phyloP scores from a whole-genome alignment of 2,113 vertebrate species.

The Oreochromis niloticus region DNA sequence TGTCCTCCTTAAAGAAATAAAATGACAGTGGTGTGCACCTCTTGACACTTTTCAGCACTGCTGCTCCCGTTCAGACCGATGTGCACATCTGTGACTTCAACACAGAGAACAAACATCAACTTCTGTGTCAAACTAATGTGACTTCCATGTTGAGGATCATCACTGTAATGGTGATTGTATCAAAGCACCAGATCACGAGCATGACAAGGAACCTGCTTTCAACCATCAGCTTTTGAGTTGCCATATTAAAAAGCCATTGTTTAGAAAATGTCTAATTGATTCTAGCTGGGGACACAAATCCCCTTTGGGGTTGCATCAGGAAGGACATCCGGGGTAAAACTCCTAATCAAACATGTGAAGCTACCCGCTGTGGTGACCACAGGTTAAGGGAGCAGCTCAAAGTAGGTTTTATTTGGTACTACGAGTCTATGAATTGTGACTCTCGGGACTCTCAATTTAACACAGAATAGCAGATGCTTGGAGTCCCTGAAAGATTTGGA shows the following conservation, averaged over 20 bases:
- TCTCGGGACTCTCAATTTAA: background rate
- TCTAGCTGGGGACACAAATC: background rate
- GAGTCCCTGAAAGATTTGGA: background rate
- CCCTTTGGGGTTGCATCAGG: fast-evolving
- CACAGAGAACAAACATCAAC: background rate
- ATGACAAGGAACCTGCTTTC: background rate
- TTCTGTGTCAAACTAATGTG: background rate
- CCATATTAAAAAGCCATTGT: background rate
- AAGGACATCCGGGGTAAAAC: background rate
- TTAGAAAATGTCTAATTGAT: background rate
- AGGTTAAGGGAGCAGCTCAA: background rate
- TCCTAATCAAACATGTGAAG: background rate
- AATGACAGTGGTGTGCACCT: background rate
- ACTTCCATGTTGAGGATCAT: background rate
- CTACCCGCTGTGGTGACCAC: background rate
- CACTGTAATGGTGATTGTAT: background rate
- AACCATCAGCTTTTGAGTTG: background rate
- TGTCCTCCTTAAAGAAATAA: background rate
- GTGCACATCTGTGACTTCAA: background rate
- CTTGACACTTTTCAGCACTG: background rate
- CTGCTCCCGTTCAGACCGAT: background rate
- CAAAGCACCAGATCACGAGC: fast-evolving
- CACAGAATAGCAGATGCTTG: background rate
- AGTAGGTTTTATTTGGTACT: background rate
- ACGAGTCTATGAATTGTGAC: background rate